Evolutionary conservation across 2,888 invertebrate genomes (phyloP), one percentile per base, ranked within the genome.

Genomic region (Entomobrya multifasciata): DNA sequence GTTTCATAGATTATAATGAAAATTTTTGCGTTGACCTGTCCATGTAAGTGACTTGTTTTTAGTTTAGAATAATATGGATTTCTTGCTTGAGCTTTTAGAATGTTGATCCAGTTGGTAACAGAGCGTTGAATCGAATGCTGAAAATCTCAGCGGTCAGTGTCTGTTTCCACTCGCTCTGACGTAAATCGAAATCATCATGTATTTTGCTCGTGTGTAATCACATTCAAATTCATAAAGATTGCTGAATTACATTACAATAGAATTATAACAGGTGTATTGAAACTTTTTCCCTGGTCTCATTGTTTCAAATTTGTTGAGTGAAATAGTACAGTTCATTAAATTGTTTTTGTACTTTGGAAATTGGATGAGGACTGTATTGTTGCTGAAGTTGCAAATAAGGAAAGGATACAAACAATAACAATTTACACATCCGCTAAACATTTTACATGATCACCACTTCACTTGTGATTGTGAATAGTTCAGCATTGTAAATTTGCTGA

Each of bases 81-180:
- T n/a, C n/a, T n/a, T n/a, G n/a, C n/a, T n/a, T n/a, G n/a, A n/a
- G n/a, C 8, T 67, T 67, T 44, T 11, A 36, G 67, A 44, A 47
- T 70, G 13, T n/a, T 70, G 11, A 70, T 70, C 13, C 70, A 70
- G 70, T 70, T 70, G 70, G 70, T 8, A 70, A 47, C 70, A 47
- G 44, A 70, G 25, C 44, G 15, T 36, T 22, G 47, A 67, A n/a
- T n/a, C n/a, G n/a, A n/a, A 67, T 44, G 44, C 20, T 67, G 11
- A 70, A 49, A 44, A 70, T 13, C 49, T 4, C 44, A 67, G 20
- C 13, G 3, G 30, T 10, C 13, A 30, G 15, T 15, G 4, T 25
- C 22, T 47, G 47, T 47, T 70, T 47, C 10, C 36, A 36, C 8
- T 25, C 15, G 8, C 10, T 22, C 6, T 70, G 70, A 70, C 70